Conservation (phyloP, 2,888 invertebrate species). For the Drosophila fulvimacula region DNA sequence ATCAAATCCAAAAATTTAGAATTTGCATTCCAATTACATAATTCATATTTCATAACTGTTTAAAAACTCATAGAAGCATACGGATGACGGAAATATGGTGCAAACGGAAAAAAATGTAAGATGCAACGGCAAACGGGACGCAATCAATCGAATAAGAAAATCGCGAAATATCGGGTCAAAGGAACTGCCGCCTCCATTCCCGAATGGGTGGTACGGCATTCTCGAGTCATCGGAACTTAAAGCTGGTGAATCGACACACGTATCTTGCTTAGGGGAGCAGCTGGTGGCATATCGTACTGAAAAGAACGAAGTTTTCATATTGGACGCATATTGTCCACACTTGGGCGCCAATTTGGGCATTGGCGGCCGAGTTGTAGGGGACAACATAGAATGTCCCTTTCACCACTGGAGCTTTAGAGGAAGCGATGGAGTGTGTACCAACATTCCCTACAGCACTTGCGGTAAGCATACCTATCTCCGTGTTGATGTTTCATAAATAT, state of each 20-base stretch:
- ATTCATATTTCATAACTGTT: neutral
- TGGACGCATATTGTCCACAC: slow-evolving; percentile 96
- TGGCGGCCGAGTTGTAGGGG: slow-evolving; percentile 91
- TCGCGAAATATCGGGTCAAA: slow-evolving; percentile 87
- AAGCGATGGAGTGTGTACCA: slow-evolving; percentile 89
- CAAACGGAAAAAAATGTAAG: neutral
- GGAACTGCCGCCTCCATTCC: slow-evolving; percentile 91
- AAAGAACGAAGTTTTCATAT: slow-evolving; percentile 87
- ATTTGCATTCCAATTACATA: neutral
- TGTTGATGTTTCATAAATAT: neutral
- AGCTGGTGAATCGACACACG: slow-evolving; percentile 86
- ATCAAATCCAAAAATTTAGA: neutral
- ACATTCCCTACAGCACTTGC: slow-evolving; percentile 90
- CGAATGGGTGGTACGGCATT: slow-evolving; percentile 95
- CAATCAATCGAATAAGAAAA: slow-evolving; percentile 85
- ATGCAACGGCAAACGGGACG: slow-evolving; percentile 54
- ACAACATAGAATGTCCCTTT: slow-evolving; percentile 95
- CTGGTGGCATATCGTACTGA: slow-evolving; percentile 90
- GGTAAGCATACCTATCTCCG: slow-evolving; percentile 66
- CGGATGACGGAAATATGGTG: slow-evolving; percentile 59
- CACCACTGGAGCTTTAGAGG: slow-evolving; percentile 94
- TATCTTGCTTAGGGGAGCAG: slow-evolving; percentile 89
- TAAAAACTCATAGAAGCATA: slow-evolving; percentile 42
- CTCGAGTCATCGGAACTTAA: slow-evolving; percentile 88
- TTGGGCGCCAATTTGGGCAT: slow-evolving; percentile 94